Evolutionary conservation across 2,888 invertebrate genomes (phyloP).

Genomic region (Lasioglossum vierecki): DNA sequence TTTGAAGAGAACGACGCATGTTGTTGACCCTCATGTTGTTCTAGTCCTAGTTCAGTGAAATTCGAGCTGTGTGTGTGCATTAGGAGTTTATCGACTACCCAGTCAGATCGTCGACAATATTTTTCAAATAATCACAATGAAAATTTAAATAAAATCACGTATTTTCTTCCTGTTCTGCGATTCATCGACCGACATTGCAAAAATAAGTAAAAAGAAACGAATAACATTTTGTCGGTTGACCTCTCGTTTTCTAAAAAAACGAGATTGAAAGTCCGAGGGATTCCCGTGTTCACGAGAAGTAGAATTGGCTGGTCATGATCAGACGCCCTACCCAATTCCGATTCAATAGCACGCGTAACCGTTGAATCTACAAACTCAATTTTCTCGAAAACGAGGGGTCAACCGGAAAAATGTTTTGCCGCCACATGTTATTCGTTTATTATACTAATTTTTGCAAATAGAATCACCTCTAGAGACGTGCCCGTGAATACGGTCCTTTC

Average conservation of each 20-base stretch:
- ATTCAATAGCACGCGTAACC: background rate
- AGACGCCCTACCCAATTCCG: background rate
- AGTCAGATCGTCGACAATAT: no score
- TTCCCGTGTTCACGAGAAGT: background rate
- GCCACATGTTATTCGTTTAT: background rate
- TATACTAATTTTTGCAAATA: background rate
- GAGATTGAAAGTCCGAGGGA: background rate
- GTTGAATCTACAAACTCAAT: background rate
- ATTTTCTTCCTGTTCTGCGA: no score
- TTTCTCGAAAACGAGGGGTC: background rate
- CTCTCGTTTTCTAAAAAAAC: background rate
- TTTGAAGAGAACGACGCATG: background rate
- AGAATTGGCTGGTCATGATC: background rate
- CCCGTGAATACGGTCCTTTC: background rate
- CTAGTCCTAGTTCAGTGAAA: no score
- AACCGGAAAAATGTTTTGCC: background rate
- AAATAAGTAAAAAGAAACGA: background rate
- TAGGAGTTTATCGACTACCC: no score
- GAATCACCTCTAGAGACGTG: background rate
- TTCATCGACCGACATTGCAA: background rate
- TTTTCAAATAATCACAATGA: background rate
- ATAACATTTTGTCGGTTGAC: background rate
- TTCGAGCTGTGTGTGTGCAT: no score
- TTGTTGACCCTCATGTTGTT: background rate
- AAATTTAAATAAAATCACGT: no score